A percentile compares a stretch with the other conserved stretches of the same genome.
Evolutionary conservation across 2,888 invertebrate species (phyloP).

Genomic region (Agrotis puta): DNA sequence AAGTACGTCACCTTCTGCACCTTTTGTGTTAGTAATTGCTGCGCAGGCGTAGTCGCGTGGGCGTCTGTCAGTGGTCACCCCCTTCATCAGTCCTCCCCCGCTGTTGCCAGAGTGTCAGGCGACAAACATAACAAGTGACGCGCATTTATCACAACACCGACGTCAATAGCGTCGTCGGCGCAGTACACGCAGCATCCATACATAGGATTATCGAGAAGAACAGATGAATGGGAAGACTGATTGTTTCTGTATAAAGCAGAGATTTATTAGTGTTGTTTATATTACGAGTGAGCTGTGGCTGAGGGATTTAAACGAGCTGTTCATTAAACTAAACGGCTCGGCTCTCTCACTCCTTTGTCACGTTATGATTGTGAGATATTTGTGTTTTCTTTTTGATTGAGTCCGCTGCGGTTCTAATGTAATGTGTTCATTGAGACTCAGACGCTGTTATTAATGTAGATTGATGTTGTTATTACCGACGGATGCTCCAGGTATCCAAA

Average conservation of each 20-base stretch:
- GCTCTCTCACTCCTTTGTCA: conserved; percentile 22
- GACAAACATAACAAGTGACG: conserved; percentile 61
- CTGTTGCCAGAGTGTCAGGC: conserved; percentile 37
- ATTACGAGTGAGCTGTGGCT: conserved; percentile 13
- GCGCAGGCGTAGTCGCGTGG: conserved; percentile 23
- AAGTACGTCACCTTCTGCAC: conserved; percentile 1
- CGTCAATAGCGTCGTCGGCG: conserved; percentile 24
- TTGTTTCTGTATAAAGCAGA: conserved; percentile 11
- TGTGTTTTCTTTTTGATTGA: conserved; percentile 26
- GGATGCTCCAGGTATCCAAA: background rate
- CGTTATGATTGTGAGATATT: conserved; percentile 10
- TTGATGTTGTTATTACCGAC: background rate
- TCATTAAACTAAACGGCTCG: conserved; percentile 30
- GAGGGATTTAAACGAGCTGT: conserved; percentile 37
- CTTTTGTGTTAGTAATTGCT: conserved; percentile 6
- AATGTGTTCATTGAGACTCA: background rate
- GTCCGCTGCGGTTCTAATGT: background rate
- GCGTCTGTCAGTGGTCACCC: conserved; percentile 14
- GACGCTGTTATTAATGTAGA: background rate
- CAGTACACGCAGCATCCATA: conserved; percentile 17
- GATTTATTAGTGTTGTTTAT: conserved; percentile 37
- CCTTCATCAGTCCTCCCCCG: too few species aligned
- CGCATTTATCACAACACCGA: conserved; percentile 43
- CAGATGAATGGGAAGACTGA: conserved; percentile 15
- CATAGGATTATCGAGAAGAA: conserved; percentile 12